These are phyloP conservation scores for Esox masquinongy DNA, from an alignment of 2,797 vertebrate species.

Conservation along the genomic window DNA sequence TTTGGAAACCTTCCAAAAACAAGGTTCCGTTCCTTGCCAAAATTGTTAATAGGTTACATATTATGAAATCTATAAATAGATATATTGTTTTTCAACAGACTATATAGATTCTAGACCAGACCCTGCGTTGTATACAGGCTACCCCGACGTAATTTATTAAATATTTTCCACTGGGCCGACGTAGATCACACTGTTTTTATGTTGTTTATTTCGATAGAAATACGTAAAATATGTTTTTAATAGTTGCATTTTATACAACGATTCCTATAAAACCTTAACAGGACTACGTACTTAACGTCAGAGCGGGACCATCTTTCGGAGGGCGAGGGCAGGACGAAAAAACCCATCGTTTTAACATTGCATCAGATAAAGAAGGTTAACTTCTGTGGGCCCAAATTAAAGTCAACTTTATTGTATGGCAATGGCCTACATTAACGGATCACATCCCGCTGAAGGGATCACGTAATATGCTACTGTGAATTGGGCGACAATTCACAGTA, in stretches of 20 bases:
- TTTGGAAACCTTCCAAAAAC: background rate
- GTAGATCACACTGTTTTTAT: background rate
- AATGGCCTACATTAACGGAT: background rate
- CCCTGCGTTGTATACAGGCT: background rate
- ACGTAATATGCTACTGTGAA: background rate
- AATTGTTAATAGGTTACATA: conserved; percentile 2
- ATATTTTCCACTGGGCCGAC: background rate
- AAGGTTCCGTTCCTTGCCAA: background rate
- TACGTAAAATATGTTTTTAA: background rate
- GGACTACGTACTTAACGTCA: too few relatives aligned
- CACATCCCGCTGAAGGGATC: background rate
- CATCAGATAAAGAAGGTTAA: background rate
- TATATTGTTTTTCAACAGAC: background rate
- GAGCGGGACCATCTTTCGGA: background rate
- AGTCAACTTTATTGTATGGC: background rate
- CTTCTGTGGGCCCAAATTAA: background rate
- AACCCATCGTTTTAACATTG: background rate
- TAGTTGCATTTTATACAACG: background rate
- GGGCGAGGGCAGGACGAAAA: background rate
- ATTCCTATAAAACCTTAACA: too few relatives aligned
- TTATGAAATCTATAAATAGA: background rate
- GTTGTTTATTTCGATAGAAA: too few relatives aligned
- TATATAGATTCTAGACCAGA: background rate
- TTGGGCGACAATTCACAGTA: too few relatives aligned
- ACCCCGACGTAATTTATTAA: background rate